Base-by-base conservation (phyloP, 2,797 vertebrate genomes). In the Macropus fuliginosus region DNA sequence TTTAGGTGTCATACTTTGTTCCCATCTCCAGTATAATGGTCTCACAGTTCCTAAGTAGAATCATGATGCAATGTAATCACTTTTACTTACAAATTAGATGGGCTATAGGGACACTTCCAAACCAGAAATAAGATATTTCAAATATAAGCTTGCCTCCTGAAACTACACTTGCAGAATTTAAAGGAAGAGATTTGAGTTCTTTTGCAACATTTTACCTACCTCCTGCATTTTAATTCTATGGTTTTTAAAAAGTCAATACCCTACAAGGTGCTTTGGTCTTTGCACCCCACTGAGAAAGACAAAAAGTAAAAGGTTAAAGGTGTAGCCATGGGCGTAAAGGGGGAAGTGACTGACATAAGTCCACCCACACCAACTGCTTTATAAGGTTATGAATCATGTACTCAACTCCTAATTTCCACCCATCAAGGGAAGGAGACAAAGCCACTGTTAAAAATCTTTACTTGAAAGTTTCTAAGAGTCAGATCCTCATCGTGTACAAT, bases 371-470 rank as follows among this genome's bases (percentile, higher is more conserved):
- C 52, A 93, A 89, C 95, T 66, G 90, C 93, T 94, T 94, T 46
- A 2, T 74, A 94, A 96, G 91, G 96, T 93, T 96, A 95, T 97
- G 97, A 98, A 96, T 98, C 96, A 96, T 91, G 95, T 95, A 93
- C 94, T 97, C 12, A 4, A 74, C 92, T 93, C 74, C 96, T 96
- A 93, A 96, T 96, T 96, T 95, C 92, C 9, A 95, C 95, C 95
- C 95, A 95, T 59, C 59, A 93, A 97, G 62, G 89, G 92, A 96
- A 87, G 96, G 91, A 91, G 90, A 56, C 92, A 54, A 91, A 95
- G 92, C 74, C 40, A 57, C 91, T 90, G 50, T 74, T 92, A 95
- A 97, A 96, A 92, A 94, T 55, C 95, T 96, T 97, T 97, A 93
- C 95, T 97, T 96, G 66, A 29, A 96, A 81, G 24, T 96, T 97